Evolutionary conservation across 2,888 invertebrate genomes (phyloP).

Genomic region (Latrodectus elegans): DNA sequence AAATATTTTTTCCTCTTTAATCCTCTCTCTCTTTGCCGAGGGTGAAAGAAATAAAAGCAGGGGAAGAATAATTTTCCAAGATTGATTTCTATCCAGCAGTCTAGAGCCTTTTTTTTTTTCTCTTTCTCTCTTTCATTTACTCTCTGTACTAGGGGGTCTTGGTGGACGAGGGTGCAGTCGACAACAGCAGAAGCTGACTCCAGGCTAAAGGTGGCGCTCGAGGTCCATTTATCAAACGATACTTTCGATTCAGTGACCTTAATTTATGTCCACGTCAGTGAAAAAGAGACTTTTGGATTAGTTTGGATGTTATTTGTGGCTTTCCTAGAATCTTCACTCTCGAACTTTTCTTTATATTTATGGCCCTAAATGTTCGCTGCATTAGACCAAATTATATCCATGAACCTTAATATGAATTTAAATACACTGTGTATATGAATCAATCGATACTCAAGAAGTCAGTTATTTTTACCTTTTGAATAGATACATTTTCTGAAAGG

Average conservation of each 20-base stretch:
- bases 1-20: too few species aligned
- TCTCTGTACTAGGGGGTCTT: background rate
- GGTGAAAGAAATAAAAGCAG: too few species aligned
- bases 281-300: background rate
- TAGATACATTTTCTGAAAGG: too few species aligned
- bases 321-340: too few species aligned
- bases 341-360: too few species aligned
- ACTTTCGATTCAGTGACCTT: slow-evolving; percentile 64
- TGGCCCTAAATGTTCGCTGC: too few species aligned
- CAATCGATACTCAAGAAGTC: too few species aligned
- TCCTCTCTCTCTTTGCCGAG: too few species aligned
- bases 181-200: slow-evolving; percentile 48
- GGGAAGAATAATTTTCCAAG: slow-evolving; percentile 27
- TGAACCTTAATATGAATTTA: too few species aligned
- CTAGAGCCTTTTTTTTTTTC: slow-evolving; percentile 17
- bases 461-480: too few species aligned
- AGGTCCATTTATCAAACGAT: slow-evolving; percentile 58
- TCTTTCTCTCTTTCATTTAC: slow-evolving; percentile 30
- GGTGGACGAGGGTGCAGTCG: slow-evolving; percentile 25
- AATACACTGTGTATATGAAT: too few species aligned
- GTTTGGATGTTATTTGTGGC: background rate
- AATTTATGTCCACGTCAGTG: slow-evolving; percentile 55
- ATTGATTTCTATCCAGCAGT: slow-evolving; percentile 29
- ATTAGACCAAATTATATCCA: too few species aligned
- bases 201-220: slow-evolving; percentile 50